Conservation (phyloP, 2,888 invertebrate genomes). For the Prionchulus punctatus region DNA sequence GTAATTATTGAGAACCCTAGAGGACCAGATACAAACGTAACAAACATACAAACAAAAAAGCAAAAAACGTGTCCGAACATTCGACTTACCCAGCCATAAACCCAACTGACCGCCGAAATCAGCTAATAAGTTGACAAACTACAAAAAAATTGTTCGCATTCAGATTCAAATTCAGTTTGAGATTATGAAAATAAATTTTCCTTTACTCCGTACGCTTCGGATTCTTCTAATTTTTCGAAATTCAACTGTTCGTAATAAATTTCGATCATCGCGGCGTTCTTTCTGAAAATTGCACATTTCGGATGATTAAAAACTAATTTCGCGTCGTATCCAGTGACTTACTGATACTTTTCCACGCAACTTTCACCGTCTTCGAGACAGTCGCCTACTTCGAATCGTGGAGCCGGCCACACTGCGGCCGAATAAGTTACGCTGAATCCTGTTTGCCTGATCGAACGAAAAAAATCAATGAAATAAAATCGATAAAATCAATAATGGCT, state of each 20-base stretch:
- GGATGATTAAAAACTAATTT: background rate
- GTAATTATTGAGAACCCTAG: too few relatives aligned
- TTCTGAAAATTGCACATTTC: slow-evolving; percentile 19
- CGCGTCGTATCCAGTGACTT: background rate
- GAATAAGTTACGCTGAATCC: slow-evolving; percentile 27
- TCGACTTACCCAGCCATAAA: slow-evolving; percentile 26
- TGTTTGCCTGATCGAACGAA: slow-evolving; percentile 21
- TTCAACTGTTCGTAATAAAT: slow-evolving; percentile 33
- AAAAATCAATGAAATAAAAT: too few relatives aligned
- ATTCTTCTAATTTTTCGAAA: slow-evolving; percentile 28
- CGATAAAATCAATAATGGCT: too few relatives aligned
- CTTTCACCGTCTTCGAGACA: slow-evolving; percentile 24
- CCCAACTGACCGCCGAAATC: slow-evolving; percentile 33
- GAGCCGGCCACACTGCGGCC: slow-evolving; percentile 24
- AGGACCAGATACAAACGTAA: too few relatives aligned
- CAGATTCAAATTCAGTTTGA: too few relatives aligned
- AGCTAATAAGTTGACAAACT: slow-evolving; percentile 29
- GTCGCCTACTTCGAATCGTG: slow-evolving; percentile 21
- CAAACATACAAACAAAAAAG: too few relatives aligned
- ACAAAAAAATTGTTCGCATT: slow-evolving; percentile 9
- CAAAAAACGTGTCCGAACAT: too few relatives aligned
- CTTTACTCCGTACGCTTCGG: slow-evolving; percentile 28
- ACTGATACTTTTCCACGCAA: slow-evolving; percentile 6
- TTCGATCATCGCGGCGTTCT: slow-evolving; percentile 31
- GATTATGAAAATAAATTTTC: background rate